These are phyloP conservation scores for Siphlonurus alternatus DNA, from an alignment of 2,888 invertebrate species.

Conservation along the genomic window DNA sequence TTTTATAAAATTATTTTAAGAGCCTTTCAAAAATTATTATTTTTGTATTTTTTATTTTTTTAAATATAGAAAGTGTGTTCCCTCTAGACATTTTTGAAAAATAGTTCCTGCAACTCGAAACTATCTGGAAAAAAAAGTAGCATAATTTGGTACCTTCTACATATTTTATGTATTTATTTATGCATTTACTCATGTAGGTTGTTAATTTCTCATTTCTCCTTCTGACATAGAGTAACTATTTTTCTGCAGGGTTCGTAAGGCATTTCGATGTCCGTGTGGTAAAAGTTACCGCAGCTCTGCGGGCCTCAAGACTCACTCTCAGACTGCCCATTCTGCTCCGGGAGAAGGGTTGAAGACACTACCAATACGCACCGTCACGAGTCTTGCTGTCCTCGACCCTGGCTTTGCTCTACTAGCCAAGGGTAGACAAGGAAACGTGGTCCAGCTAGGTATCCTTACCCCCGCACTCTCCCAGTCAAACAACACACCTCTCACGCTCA, in stretches of 20 bases:
- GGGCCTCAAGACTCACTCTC: constrained; percentile 56
- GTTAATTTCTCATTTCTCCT: constrained; percentile 15
- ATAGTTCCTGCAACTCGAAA: too few relatives aligned
- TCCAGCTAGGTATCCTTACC: not conserved
- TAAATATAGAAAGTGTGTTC: too few relatives aligned
- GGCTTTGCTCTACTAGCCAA: not conserved
- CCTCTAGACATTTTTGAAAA: too few relatives aligned
- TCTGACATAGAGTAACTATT: too few relatives aligned
- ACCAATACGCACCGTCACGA: not conserved
- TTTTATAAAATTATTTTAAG: too few relatives aligned
- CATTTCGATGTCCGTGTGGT: constrained; percentile 68
- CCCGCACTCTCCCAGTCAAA: not conserved
- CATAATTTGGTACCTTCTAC: too few relatives aligned
- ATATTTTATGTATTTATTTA: too few relatives aligned
- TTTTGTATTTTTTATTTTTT: too few relatives aligned
- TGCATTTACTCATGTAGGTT: not conserved
- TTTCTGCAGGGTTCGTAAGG: constrained; percentile 51
- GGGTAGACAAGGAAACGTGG: not conserved
- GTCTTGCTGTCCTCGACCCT: constrained; percentile 1
- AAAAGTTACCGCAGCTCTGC: constrained; percentile 71
- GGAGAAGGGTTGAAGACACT: not conserved
- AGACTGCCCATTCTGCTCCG: constrained; percentile 23
- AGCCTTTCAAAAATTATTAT: too few relatives aligned
- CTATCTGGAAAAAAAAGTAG: too few relatives aligned
- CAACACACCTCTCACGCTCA: not conserved